Evolutionary conservation across 2,113 vertebrate genomes (phyloP).

Genomic region (Cynoglossus semilaevis): DNA sequence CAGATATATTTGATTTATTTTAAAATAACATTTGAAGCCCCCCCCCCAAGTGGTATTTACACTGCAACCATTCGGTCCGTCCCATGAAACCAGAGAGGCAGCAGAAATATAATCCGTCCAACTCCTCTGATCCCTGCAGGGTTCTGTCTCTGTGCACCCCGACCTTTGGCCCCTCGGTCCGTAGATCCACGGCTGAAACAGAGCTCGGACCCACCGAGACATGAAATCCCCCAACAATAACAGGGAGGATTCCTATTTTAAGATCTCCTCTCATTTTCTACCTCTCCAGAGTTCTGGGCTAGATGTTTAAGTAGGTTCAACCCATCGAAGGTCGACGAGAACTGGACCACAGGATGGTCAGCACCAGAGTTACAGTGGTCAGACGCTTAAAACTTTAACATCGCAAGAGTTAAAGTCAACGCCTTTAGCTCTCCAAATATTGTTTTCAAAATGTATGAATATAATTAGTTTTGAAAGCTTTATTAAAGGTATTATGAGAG

Average conservation of each 20-base stretch:
- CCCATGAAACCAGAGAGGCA: constrained; percentile 39
- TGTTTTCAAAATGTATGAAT: too few species aligned
- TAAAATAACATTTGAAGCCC: too few species aligned
- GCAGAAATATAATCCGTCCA: constrained; percentile 37
- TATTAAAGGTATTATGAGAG: too few species aligned
- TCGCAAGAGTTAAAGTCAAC: too few species aligned
- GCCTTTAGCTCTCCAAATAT: too few species aligned
- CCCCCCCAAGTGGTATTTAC: constrained; percentile 21
- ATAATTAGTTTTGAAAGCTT: too few species aligned
- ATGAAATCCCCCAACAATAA: constrained; percentile 43
- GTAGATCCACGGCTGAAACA: constrained; percentile 13
- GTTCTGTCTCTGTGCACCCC: constrained; percentile 30
- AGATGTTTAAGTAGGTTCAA: constrained; percentile 32
- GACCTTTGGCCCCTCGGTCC: constrained; percentile 34
- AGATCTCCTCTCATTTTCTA: constrained; percentile 32
- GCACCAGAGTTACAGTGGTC: not conserved
- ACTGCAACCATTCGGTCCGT: constrained; percentile 10
- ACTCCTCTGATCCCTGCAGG: constrained; percentile 44
- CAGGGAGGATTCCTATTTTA: constrained; percentile 53
- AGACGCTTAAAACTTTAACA: constrained; percentile 1
- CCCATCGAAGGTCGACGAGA: constrained; percentile 12
- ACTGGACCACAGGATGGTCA: constrained; percentile 3
- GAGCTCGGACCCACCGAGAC: constrained; percentile 44
- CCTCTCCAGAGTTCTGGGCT: constrained; percentile 31
- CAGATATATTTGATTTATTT: too few species aligned